Evolutionary conservation across 2,888 invertebrate genomes (phyloP), one percentile per base, ranked within the genome.

Genomic region (Noctua fimbriata): DNA sequence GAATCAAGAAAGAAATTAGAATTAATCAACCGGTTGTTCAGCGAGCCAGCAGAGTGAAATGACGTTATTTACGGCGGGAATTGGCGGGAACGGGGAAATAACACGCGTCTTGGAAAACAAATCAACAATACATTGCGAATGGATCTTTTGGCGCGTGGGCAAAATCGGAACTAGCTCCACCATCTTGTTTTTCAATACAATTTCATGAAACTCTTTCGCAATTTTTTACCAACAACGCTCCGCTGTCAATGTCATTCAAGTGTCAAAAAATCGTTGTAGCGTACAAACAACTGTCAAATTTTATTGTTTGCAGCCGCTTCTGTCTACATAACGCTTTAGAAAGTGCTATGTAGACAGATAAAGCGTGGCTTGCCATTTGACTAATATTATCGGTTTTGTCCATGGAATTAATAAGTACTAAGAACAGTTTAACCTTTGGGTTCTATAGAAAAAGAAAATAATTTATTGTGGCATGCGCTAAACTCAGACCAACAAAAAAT

Each of bases 21-120:
- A 21, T 7, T 47, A 24, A 1, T 1, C 14, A 66, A 10, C 10
- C 14, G 12, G 18, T 28, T 12, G 14, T 10, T 12, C 36, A 16
- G 7, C 44, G 49, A 58, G 16, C 7, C 32, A 58, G 21, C 21
- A 66, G 24, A 41, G 5, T 41, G 41, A n/a, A 63, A 16, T 73
- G 80, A 80, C 80, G 77, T 80, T 80, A 69, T 2, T 60, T 28
- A 76, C 18, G 67, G 80, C 80, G 80, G 83, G 79, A 79, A 75
- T 55, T 32, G 52, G 67, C 67, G 66, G 66, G 24, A 66, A 66
- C 63, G 63, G 63, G 18, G 18, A 63, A 63, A 63, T 63, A 32
- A 60, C 60, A 32, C 2, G 60, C 2, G 60, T 7, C 16, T 32
- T 32, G 2, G 18, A 60, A 28, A 60, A 28, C 28, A 60, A 32